These are phyloP conservation scores for Bubalus kerabau DNA, from an alignment of 2,113 vertebrate genomes.

Conservation along the genomic window DNA sequence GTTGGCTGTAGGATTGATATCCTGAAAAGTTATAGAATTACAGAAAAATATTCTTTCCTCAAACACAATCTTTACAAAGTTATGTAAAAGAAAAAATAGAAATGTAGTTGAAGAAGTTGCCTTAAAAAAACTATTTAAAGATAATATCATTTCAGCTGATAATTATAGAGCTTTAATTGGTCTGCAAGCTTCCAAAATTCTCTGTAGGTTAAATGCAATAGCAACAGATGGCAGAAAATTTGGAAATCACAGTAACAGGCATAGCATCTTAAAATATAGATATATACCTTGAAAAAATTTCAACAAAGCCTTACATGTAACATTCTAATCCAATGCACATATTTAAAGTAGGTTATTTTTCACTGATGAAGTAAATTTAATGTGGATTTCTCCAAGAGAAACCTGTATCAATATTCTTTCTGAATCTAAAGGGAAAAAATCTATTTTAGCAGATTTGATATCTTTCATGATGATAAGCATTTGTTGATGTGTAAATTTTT, in stretches of 20 bases:
- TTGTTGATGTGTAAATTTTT: conserved; percentile 5
- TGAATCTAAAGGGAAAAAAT: neutral
- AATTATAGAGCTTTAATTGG: conserved; percentile 48
- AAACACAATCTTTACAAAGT: conserved; percentile 7
- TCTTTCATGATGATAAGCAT: neutral
- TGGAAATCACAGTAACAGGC: neutral
- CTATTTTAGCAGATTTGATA: neutral
- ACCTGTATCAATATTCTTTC: neutral
- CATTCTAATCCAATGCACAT: neutral
- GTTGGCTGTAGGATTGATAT: neutral
- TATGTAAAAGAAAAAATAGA: conserved; percentile 6
- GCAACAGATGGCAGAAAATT: neutral
- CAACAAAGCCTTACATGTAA: neutral
- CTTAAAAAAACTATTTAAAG: conserved; percentile 35
- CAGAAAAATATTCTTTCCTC: conserved; percentile 26
- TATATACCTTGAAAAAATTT: conserved; percentile 26
- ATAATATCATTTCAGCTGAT: conserved; percentile 24
- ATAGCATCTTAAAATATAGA: conserved; percentile 37
- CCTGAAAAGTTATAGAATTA: neutral
- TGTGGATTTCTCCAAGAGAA: neutral
- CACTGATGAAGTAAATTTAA: neutral
- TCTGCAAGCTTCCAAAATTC: conserved; percentile 3
- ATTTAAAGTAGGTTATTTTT: neutral
- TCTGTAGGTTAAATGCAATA: conserved; percentile 20
- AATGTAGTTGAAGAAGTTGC: neutral